Evolutionary conservation across 2,888 invertebrate species (phyloP).

Genomic region (Balanococcus diminutus): DNA sequence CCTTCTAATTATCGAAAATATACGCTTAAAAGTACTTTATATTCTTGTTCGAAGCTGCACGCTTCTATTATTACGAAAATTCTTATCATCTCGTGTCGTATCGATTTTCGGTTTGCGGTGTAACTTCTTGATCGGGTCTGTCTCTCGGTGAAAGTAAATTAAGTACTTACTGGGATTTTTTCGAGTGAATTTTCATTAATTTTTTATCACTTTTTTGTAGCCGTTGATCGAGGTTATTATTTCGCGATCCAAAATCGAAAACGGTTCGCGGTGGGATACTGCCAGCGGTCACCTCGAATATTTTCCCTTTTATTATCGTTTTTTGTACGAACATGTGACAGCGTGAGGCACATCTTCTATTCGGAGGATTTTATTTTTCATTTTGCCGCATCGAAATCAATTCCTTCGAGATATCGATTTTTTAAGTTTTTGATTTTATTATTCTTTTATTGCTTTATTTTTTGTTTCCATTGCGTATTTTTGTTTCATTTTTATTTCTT

Average conservation of each 20-base stretch:
- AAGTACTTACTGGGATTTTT: not conserved
- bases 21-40: conserved; percentile 17
- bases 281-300: not conserved
- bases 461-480: not conserved
- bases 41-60: not conserved
- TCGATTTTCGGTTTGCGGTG: not conserved
- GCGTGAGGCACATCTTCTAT: no score
- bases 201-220: not conserved
- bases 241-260: not conserved
- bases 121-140: not conserved
- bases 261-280: not conserved
- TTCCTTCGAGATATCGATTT: not conserved
- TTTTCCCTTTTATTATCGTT: not conserved
- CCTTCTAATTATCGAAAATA: conserved; percentile 7
- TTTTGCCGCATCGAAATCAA: not conserved
- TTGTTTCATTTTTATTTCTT: not conserved
- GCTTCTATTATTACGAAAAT: not conserved
- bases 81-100: not conserved
- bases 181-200: not conserved
- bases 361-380: not conserved
- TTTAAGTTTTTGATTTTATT: not conserved
- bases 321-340: not conserved
- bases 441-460: not conserved
- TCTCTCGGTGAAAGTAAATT: not conserved
- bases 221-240: not conserved